Evolutionary conservation across 2,797 vertebrate species (phyloP), one percentile per base, ranked within the genome.

Genomic region (Clarias fuscus): DNA sequence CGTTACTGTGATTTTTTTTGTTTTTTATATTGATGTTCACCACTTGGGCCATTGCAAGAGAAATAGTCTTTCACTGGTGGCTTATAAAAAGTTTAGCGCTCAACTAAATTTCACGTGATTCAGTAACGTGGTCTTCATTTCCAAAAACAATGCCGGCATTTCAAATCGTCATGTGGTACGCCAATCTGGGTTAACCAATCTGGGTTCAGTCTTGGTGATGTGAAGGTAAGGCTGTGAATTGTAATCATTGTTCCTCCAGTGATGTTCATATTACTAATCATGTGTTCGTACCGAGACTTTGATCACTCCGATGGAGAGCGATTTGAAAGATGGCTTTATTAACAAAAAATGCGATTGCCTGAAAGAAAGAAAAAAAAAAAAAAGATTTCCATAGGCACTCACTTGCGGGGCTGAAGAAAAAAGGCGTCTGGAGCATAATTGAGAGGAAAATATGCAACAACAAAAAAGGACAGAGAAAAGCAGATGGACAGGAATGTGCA

Each of bases 361-460:
- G 91, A 92, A 3, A 93, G 94, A 93, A 94, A 95, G n/a, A 94
- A 94, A 92, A 94, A 1, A 93, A 94, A 95, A 94, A 94, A 92
- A 90, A 93, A 91, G 93, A 94, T 93, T 95, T 94, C 94, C 94
- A 90, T 91, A 95, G 94, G 27, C 22, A 33, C 20, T 91, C 87
- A 91, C 93, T 93, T 90, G 92, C 68, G 90, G 92, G 91, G 91
- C 87, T 91, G 93, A 94, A 94, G 93, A 94, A 93, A 92, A 89
- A 93, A 90, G 22, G 48, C 91, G 92, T 94, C 94, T 94, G 93
- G 92, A 93, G 93, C 92, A 86, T 88, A 93, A 93, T 93, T 27
- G 67, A 58, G 17, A 76, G 30, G 48, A 37, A 82, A 83, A 87
- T 87, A 89, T 84, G 87, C 90, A 91, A 92, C 87, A 90, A 94